Conservation (phyloP, 2,888 invertebrate genomes). For the Prosopocoilus inquinatus region DNA sequence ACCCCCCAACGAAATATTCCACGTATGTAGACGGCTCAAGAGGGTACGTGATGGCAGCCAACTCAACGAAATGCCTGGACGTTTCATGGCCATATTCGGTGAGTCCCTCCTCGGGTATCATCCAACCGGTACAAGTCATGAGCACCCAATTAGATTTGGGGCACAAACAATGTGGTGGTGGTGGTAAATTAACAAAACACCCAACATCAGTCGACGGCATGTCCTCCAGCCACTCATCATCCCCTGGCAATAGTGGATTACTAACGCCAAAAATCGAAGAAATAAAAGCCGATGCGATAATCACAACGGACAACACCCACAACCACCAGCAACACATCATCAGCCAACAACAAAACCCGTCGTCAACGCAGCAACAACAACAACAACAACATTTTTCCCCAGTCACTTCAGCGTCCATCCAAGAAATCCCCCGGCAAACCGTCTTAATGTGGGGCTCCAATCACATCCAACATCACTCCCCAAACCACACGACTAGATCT, state of each 20-base stretch:
- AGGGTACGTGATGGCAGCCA: slow-evolving; percentile 54
- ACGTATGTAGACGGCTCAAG: slow-evolving; percentile 59
- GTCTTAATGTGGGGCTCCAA: slow-evolving; percentile 87
- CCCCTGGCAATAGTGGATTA: slow-evolving; percentile 60
- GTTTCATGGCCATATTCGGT: slow-evolving; percentile 54
- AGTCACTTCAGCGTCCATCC: slow-evolving; percentile 35
- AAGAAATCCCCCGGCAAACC: slow-evolving; percentile 75
- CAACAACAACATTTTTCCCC: slow-evolving; percentile 50
- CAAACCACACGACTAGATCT: slow-evolving; percentile 35
- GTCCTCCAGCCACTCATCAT: slow-evolving; percentile 59
- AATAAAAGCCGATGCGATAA: slow-evolving; percentile 53
- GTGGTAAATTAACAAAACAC: slow-evolving; percentile 41
- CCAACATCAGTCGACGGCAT: slow-evolving; percentile 54
- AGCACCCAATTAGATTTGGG: slow-evolving; percentile 38
- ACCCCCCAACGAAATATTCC: slow-evolving; percentile 58
- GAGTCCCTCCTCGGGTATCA: slow-evolving; percentile 52
- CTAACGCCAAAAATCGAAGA: slow-evolving; percentile 63
- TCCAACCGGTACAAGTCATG: slow-evolving; percentile 52
- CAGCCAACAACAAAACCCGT: slow-evolving; percentile 32
- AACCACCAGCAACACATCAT: slow-evolving; percentile 28
- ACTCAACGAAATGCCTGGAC: slow-evolving; percentile 51
- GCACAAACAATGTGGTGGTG: slow-evolving; percentile 41
- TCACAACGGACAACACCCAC: slow-evolving; percentile 37
- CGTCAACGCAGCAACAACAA: slow-evolving; percentile 34
- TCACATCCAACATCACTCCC: slow-evolving; percentile 37